phyloP scores from a whole-genome alignment of 2,888 invertebrate genomes.

The Dasysyrphus albostriatus region DNA sequence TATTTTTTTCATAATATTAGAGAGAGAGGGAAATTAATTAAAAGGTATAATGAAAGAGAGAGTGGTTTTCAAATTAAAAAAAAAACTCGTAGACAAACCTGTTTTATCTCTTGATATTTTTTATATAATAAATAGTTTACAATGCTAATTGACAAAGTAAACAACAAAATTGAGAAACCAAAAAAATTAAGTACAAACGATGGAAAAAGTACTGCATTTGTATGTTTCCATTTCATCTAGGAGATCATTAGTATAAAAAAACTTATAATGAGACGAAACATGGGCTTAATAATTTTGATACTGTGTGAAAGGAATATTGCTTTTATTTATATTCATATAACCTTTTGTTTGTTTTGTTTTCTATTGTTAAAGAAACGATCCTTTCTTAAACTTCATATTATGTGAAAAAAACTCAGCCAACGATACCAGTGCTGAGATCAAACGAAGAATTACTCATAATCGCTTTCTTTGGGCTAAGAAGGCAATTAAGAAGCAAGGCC shows the following conservation, averaged over 20 bases:
- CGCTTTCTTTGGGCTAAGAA: too few relatives aligned
- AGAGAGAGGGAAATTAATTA: slow-evolving; percentile 7
- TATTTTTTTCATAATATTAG: slow-evolving; percentile 9
- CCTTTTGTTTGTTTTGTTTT: background rate
- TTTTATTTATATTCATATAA: background rate
- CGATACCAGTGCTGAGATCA: too few relatives aligned
- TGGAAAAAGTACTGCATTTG: slow-evolving; percentile 1
- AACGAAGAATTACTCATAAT: too few relatives aligned
- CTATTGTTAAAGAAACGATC: too few relatives aligned
- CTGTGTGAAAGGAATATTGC: background rate
- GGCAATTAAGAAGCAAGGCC: too few relatives aligned
- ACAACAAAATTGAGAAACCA: background rate
- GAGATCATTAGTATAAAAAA: background rate
- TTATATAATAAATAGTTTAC: background rate
- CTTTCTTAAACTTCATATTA: background rate
- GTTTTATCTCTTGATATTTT: background rate
- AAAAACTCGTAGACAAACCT: background rate
- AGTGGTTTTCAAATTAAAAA: background rate
- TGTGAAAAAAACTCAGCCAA: too few relatives aligned
- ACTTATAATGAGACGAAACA: background rate
- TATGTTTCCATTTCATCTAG: background rate
- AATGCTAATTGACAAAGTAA: background rate
- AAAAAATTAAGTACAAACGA: slow-evolving; percentile 50
- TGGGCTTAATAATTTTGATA: background rate
- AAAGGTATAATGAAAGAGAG: slow-evolving; percentile 37